Conservation (phyloP, 35 echinoderm and acorn worm species). For the Holothuria glaberrima region DNA sequence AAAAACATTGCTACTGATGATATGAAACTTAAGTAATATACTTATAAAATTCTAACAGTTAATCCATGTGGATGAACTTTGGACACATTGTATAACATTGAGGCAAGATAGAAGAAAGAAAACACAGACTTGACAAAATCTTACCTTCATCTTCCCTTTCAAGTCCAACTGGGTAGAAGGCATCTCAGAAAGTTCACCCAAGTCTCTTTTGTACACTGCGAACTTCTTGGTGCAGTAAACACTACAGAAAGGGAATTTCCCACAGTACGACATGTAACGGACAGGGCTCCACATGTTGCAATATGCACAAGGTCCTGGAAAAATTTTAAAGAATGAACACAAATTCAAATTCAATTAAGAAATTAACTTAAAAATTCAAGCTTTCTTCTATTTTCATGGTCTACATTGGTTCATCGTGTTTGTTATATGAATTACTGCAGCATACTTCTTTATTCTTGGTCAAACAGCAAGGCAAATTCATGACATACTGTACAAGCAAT, state of each 20-base stretch:
- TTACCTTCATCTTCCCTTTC: slow-evolving; percentile 67
- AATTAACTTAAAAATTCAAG: no score
- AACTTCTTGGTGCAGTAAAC: slow-evolving; percentile 95
- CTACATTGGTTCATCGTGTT: no score
- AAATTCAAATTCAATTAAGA: no score
- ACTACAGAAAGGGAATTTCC: slow-evolving; percentile 94
- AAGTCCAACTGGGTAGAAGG: slow-evolving; percentile 53
- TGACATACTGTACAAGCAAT: no score
- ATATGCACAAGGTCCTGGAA: slow-evolving; percentile 88
- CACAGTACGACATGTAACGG: slow-evolving; percentile 89
- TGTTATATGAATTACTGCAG: no score
- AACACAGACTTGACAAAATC: background rate
- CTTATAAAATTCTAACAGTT: background rate
- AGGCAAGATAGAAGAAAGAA: background rate
- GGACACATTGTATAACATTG: background rate
- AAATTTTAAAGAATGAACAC: background rate
- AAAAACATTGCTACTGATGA: no score
- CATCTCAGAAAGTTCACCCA: slow-evolving; percentile 84
- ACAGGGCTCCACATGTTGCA: slow-evolving; percentile 94
- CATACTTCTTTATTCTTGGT: no score
- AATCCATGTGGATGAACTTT: background rate
- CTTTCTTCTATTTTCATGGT: no score
- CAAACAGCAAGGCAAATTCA: no score
- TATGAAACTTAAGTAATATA: background rate
- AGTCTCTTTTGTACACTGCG: slow-evolving; percentile 87